A percentile compares a stretch with the other conserved stretches of the same genome.
These are phyloP conservation scores for Furnarius figulus DNA, from an alignment of 2,113 vertebrate species.

Conservation along the genomic window DNA sequence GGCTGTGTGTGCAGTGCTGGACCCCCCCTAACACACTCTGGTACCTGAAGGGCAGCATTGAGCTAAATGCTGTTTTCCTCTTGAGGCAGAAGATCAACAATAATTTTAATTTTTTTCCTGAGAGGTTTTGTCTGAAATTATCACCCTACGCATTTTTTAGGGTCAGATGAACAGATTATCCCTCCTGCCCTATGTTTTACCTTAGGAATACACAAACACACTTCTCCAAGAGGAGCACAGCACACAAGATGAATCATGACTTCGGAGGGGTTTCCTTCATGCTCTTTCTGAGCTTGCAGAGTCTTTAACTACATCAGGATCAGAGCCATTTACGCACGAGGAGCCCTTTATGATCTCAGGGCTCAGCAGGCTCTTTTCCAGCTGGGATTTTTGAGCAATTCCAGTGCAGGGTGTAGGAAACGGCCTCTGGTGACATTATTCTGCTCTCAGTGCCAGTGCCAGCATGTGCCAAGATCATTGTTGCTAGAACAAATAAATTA, in stretches of 20 bases:
- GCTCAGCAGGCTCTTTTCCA: neutral
- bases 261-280: neutral
- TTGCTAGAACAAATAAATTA: neutral
- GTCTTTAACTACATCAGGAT: neutral
- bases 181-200: neutral
- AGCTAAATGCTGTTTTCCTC: neutral
- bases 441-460: neutral
- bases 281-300: neutral
- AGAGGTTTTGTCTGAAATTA: neutral
- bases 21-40: no score
- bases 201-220: neutral
- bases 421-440: conserved; percentile 37
- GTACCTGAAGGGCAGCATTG: neutral
- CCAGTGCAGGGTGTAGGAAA: conserved; percentile 43
- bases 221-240: neutral
- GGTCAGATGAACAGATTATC: neutral
- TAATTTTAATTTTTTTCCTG: neutral
- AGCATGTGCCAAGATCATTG: neutral
- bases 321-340: neutral
- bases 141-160: neutral
- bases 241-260: accelerated
- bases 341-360: neutral
- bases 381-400: conserved; percentile 31
- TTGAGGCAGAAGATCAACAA: neutral
- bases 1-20: neutral